Evolutionary conservation across 2,113 vertebrate species (phyloP).

Genomic region (Barbus barbus): DNA sequence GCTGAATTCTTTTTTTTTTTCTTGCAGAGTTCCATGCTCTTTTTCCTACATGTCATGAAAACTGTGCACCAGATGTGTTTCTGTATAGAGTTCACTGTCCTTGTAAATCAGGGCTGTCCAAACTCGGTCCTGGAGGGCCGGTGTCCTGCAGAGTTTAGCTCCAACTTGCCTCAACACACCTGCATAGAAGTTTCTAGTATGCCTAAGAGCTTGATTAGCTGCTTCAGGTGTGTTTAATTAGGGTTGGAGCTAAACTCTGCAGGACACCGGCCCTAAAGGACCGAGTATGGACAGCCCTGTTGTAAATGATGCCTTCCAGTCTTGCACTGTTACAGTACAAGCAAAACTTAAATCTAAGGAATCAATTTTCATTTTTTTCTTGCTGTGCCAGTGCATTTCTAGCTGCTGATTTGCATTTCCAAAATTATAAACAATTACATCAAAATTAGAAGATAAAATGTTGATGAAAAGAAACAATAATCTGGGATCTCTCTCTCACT

Average conservation of each 20-base stretch:
- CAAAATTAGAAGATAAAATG: background rate
- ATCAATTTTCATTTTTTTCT: background rate
- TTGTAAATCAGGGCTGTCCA: too few relatives aligned
- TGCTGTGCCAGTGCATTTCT: background rate
- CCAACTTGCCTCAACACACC: too few relatives aligned
- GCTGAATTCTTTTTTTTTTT: background rate
- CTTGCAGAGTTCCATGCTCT: conserved; percentile 1
- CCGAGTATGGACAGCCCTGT: too few relatives aligned
- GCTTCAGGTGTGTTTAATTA: too few relatives aligned
- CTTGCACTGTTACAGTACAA: background rate
- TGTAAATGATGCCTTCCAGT: background rate
- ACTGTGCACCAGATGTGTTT: conserved; percentile 26
- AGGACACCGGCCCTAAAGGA: too few relatives aligned
- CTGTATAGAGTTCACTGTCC: background rate
- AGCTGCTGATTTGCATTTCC: background rate
- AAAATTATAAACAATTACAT: background rate
- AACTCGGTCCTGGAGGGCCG: too few relatives aligned
- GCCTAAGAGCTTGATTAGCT: too few relatives aligned
- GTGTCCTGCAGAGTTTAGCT: too few relatives aligned
- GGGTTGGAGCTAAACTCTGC: too few relatives aligned
- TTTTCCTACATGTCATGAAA: conserved; percentile 1
- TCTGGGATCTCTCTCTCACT: too few relatives aligned
- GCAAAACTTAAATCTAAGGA: background rate
- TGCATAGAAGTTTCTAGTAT: too few relatives aligned
- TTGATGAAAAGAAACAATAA: background rate